A percentile compares a stretch with the other conserved stretches of the same genome.
These are phyloP conservation scores for Tympanuchus pallidicinctus DNA, from an alignment of 2,113 vertebrate genomes.

Conservation along the genomic window DNA sequence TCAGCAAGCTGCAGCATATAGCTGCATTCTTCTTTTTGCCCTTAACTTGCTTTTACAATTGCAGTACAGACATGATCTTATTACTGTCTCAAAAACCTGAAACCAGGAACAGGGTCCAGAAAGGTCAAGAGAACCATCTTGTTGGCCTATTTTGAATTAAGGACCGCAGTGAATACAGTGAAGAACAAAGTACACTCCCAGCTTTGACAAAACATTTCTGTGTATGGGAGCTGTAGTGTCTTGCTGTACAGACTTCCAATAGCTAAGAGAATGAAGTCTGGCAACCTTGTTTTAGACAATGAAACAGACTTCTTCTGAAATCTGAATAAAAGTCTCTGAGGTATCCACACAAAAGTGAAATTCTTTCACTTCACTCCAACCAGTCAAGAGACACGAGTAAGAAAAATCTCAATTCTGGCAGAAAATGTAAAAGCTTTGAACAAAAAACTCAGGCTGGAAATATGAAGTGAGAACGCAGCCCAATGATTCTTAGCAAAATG, in stretches of 20 bases:
- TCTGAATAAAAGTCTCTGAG: not conserved
- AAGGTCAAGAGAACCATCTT: not conserved
- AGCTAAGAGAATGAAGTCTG: not conserved
- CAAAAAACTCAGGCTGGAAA: not conserved
- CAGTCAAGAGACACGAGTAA: not conserved
- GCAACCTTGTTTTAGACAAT: not conserved
- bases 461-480: not conserved
- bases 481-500: not conserved
- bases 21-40: not conserved
- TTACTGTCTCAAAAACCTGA: not conserved
- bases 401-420: not conserved
- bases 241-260: not conserved
- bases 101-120: not conserved
- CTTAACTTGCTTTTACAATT: not conserved
- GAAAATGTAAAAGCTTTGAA: not conserved
- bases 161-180: not conserved
- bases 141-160: not conserved
- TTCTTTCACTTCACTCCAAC: not conserved
- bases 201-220: not conserved
- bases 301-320: not conserved
- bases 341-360: not conserved
- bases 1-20: not conserved
- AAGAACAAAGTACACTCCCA: not conserved
- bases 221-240: not conserved
- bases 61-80: not conserved